Percentiles rank a stretch among this genome's conserved stretches.
Evolutionary conservation across 2,113 vertebrate genomes (phyloP).

Genomic region (Gymnarchus niloticus): DNA sequence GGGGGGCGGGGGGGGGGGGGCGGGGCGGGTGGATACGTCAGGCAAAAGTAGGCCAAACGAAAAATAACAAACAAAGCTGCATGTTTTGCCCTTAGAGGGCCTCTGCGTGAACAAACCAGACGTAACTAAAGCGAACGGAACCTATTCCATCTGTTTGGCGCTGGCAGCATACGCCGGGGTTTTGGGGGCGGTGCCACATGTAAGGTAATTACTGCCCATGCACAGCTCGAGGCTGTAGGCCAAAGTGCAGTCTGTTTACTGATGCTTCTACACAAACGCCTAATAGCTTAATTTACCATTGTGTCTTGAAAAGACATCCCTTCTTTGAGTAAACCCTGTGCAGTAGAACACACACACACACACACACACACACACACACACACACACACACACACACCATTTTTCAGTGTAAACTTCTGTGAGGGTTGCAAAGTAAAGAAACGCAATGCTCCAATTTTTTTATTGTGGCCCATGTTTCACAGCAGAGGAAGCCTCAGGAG

Average conservation of each 20-base stretch:
- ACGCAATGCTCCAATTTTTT: neutral
- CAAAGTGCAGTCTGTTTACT: neutral
- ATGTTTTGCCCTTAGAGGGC: conserved; percentile 56
- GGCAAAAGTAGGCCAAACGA: conserved; percentile 53
- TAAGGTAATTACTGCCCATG: neutral
- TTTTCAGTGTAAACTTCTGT: neutral
- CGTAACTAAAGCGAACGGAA: conserved; percentile 40
- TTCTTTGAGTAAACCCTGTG: neutral
- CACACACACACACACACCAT: neutral
- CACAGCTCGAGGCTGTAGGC: conserved; percentile 1
- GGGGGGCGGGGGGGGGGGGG: neutral
- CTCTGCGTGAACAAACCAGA: conserved; percentile 49
- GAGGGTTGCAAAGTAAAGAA: neutral
- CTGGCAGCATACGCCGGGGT: neutral
- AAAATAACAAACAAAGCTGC: conserved; percentile 50
- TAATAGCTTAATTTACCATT: neutral
- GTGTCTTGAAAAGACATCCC: neutral
- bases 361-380: neutral
- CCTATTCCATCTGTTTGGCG: neutral
- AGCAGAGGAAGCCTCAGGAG: neutral
- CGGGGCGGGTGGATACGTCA: neutral
- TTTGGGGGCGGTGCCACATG: neutral
- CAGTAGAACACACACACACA: neutral
- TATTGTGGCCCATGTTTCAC: neutral
- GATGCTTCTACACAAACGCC: neutral